Percentiles rank a stretch among this genome's conserved stretches.
Conservation (phyloP, 1,140 invertebrate species). For the Limonius californicus region DNA sequence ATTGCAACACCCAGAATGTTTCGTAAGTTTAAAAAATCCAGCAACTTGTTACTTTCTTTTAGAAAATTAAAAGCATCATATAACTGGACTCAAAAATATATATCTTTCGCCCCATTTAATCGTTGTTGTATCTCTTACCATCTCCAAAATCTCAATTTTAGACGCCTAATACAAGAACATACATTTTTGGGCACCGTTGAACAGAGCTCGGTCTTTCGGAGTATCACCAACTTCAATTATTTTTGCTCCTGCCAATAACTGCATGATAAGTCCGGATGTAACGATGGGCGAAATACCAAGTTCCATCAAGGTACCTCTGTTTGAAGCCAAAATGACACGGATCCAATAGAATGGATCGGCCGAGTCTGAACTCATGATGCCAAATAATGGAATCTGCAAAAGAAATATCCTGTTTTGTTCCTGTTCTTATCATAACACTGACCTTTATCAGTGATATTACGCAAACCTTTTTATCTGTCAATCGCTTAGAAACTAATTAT, state of each 20-base stretch:
- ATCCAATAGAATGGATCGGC: constrained; percentile 99
- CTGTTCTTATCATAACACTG: neutral
- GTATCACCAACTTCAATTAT: constrained; percentile 99
- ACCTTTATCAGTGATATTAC: too few relatives aligned
- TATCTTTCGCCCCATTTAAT: too few relatives aligned
- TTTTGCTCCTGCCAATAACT: constrained; percentile 97
- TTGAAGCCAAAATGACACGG: constrained; percentile 98
- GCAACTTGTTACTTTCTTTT: too few relatives aligned
- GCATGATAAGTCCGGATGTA: constrained; percentile 99
- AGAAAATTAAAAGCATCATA: too few relatives aligned
- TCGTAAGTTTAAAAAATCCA: too few relatives aligned
- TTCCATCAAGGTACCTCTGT: constrained; percentile 99
- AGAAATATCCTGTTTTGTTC: constrained; percentile 33
- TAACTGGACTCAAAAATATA: too few relatives aligned
- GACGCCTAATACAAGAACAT: too few relatives aligned
- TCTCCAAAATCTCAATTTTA: too few relatives aligned
- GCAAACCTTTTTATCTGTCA: neutral
- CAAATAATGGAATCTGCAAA: constrained; percentile 91
- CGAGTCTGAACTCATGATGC: constrained; percentile 99
- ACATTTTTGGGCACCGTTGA: constrained; percentile 99
- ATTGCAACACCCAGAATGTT: too few relatives aligned
- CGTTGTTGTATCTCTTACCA: too few relatives aligned
- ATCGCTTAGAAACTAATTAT: too few relatives aligned
- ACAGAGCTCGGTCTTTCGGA: constrained; percentile 97
- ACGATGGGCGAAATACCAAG: constrained; percentile 99